These are phyloP conservation scores for Pygoscelis antarcticus DNA, from an alignment of 2,113 vertebrate species.

Conservation along the genomic window DNA sequence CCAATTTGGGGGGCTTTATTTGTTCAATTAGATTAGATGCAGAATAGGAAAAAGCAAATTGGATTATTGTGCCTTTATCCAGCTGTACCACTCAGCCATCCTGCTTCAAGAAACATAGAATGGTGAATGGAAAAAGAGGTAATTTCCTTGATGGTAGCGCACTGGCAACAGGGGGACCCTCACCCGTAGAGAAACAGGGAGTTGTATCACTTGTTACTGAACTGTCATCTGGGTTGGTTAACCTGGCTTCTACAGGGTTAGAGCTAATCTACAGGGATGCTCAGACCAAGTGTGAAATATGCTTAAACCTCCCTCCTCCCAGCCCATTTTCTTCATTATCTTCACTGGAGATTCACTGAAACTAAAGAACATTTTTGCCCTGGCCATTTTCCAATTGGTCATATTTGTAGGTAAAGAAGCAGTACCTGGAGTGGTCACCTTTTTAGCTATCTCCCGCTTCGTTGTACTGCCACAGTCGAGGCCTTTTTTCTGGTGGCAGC, in stretches of 20 bases:
- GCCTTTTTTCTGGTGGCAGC: not conserved
- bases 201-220: not conserved
- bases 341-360: not conserved
- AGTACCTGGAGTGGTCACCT: not conserved
- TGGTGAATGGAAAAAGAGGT: not conserved
- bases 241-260: not conserved
- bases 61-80: not conserved
- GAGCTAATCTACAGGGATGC: not conserved
- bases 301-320: not conserved
- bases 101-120: not conserved
- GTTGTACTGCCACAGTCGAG: not conserved
- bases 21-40: not conserved
- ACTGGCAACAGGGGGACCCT: not conserved
- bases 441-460: not conserved
- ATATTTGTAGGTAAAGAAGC: not conserved
- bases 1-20: not conserved
- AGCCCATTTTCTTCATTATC: not conserved
- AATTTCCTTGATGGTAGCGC: not conserved
- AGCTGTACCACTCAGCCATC: not conserved
- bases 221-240: not conserved
- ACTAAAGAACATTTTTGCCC: not conserved
- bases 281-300: not conserved
- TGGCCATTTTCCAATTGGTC: not conserved
- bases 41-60: not conserved
- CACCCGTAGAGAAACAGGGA: not conserved